These are phyloP conservation scores for Gracilinanus agilis DNA, from an alignment of 2,113 vertebrate genomes.

Conservation along the genomic window DNA sequence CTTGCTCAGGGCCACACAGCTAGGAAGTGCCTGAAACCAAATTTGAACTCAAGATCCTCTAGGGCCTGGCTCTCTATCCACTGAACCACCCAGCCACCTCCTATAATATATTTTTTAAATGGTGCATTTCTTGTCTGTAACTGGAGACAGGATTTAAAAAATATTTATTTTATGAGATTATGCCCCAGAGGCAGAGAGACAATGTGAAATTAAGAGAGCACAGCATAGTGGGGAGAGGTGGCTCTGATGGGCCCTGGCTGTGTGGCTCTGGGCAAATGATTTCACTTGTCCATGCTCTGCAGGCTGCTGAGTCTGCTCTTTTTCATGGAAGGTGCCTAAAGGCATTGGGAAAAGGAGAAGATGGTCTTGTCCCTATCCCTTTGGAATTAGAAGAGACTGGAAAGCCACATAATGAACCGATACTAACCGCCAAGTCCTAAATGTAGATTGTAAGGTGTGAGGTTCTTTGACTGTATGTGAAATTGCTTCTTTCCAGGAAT, in stretches of 20 bases:
- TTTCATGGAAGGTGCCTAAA: neutral
- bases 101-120: neutral
- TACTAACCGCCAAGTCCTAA: neutral
- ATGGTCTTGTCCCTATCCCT: neutral
- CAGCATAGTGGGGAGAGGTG: neutral
- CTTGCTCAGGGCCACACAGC: too few relatives aligned
- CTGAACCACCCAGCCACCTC: too few relatives aligned
- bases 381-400: neutral
- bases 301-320: neutral
- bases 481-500: neutral
- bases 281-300: neutral
- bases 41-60: too few relatives aligned
- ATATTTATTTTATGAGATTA: constrained; percentile 36
- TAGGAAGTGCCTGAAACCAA: too few relatives aligned
- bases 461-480: neutral
- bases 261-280: neutral
- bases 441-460: neutral
- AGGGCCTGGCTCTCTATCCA: too few relatives aligned
- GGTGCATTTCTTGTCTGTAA: neutral
- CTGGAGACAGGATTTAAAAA: constrained; percentile 35
- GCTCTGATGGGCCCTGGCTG: neutral
- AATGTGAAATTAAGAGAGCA: constrained; percentile 18
- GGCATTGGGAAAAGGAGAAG: neutral
- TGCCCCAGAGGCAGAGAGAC: constrained; percentile 3
- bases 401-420: neutral